These are phyloP conservation scores for Anthopleura xanthogrammica DNA, from an alignment of 92 coral and sea anemone genomes.

Conservation along the genomic window DNA sequence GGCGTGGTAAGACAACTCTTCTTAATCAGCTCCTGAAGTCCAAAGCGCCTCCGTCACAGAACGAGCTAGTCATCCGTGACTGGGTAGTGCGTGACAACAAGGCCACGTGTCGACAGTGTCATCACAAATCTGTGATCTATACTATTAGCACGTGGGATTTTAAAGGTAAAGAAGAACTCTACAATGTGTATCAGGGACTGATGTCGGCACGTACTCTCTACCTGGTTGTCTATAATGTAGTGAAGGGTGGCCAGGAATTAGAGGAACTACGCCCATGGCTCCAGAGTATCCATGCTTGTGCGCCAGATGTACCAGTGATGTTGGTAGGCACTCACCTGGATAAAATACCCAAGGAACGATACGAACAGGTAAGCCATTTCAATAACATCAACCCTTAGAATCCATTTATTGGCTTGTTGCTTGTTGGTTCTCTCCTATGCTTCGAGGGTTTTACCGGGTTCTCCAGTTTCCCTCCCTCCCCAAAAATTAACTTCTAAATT, in stretches of 20 bases:
- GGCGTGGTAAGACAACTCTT: conserved; percentile 89
- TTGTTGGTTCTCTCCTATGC: too few relatives aligned
- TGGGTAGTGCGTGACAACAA: conserved; percentile 81
- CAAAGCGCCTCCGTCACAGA: conserved; percentile 45
- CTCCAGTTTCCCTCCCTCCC: too few relatives aligned
- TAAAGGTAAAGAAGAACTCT: conserved; percentile 66
- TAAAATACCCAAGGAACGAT: conserved; percentile 55
- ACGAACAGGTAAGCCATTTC: neutral
- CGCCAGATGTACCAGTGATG: conserved; percentile 85
- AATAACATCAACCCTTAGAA: neutral
- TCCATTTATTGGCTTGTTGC: neutral
- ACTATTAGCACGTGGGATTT: conserved; percentile 86
- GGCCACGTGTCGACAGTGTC: conserved; percentile 77
- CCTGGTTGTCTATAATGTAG: conserved; percentile 85
- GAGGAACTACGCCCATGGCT: conserved; percentile 87
- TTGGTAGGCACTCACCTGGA: conserved; percentile 95
- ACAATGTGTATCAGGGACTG: conserved; percentile 77
- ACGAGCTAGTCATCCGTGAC: conserved; percentile 64
- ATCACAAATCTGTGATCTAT: conserved; percentile 75
- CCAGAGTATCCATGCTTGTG: conserved; percentile 74
- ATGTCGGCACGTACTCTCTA: conserved; percentile 80
- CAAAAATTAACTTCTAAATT: too few relatives aligned
- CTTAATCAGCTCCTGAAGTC: conserved; percentile 66
- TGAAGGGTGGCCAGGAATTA: conserved; percentile 77
- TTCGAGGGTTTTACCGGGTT: too few relatives aligned